Conservation (phyloP, 2,888 invertebrate species). For the Anthrax anthrax region DNA sequence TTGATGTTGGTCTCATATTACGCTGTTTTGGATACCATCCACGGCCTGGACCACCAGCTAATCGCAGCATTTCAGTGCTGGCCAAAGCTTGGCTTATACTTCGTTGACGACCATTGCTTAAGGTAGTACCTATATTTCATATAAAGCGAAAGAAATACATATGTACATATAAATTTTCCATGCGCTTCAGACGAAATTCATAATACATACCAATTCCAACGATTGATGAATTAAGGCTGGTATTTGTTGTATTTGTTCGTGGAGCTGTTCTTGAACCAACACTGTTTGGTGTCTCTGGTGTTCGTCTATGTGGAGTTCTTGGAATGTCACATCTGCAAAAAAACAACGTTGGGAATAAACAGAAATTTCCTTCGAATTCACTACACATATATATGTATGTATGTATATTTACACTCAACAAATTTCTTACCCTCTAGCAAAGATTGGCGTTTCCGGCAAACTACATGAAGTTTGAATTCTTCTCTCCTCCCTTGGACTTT, state of each 20-base stretch:
- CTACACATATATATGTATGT: too few relatives aligned
- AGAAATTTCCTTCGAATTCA: background rate
- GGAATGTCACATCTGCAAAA: constrained; percentile 54
- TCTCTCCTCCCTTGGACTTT: constrained; percentile 44
- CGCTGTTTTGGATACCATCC: constrained; percentile 72
- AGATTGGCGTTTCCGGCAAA: constrained; percentile 78
- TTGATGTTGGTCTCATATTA: constrained; percentile 61
- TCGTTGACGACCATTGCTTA: constrained; percentile 38
- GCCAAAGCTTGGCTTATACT: constrained; percentile 42
- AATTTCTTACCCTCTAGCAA: constrained; percentile 50
- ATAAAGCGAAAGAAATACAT: constrained; percentile 1
- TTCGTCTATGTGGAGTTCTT: constrained; percentile 58
- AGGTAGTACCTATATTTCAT: constrained; percentile 35
- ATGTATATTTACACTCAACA: background rate
- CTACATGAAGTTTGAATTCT: constrained; percentile 71
- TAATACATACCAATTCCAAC: constrained; percentile 24
- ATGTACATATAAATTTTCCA: background rate
- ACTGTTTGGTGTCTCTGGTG: constrained; percentile 35
- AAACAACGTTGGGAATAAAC: background rate
- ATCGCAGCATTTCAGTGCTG: constrained; percentile 64
- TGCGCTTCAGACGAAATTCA: too few relatives aligned
- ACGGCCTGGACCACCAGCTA: constrained; percentile 67
- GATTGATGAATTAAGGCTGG: constrained; percentile 33
- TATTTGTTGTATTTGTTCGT: constrained; percentile 34
- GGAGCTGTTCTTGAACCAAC: constrained; percentile 42